Percentiles rank a stretch among this genome's conserved stretches.
Evolutionary conservation across 2,797 vertebrate species (phyloP).

Genomic region (Poecile montanus): DNA sequence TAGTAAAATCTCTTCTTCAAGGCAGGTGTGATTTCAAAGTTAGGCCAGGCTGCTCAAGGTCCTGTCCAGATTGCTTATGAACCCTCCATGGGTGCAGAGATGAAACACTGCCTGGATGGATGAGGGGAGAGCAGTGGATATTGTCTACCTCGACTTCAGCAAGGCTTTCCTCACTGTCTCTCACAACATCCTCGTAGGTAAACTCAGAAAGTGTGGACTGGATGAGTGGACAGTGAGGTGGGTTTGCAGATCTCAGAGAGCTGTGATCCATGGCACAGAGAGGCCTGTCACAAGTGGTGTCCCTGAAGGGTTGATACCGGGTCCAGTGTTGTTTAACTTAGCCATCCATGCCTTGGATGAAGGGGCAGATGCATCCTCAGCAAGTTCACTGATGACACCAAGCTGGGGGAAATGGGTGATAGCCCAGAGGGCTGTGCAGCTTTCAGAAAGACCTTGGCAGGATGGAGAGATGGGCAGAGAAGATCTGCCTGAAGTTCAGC

Average conservation of each 20-base stretch:
- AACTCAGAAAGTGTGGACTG: neutral
- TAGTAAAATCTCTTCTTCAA: neutral
- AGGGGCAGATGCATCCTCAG: accelerated
- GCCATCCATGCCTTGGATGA: neutral
- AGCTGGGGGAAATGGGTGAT: neutral
- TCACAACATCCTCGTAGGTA: neutral
- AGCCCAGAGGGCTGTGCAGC: neutral
- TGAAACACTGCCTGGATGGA: neutral
- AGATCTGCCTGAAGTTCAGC: neutral
- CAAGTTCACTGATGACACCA: neutral
- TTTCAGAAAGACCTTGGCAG: accelerated
- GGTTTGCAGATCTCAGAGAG: neutral
- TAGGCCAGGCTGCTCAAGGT: neutral
- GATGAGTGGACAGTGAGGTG: neutral
- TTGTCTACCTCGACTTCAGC: neutral
- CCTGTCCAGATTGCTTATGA: neutral
- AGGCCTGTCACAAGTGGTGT: no score
- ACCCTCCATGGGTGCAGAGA: neutral
- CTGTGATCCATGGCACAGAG: neutral
- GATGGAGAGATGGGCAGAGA: neutral
- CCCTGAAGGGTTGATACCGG: neutral
- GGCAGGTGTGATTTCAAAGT: neutral
- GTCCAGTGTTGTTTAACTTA: neutral
- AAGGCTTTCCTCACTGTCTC: neutral
- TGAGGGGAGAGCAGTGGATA: neutral